These are phyloP conservation scores for Turnix velox DNA, from an alignment of 2,113 vertebrate genomes.

Conservation along the genomic window DNA sequence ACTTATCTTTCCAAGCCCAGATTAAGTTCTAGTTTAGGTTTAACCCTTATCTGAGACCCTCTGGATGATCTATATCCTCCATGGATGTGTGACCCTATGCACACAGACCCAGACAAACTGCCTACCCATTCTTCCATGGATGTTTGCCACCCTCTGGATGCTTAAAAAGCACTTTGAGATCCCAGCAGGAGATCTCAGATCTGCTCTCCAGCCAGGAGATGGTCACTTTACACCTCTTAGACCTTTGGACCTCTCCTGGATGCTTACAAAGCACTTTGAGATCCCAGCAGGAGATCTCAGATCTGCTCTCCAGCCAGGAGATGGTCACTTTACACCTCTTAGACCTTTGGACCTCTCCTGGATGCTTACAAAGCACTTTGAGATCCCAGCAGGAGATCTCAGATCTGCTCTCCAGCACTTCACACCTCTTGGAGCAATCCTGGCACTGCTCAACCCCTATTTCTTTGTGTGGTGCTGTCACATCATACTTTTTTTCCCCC, in stretches of 20 bases:
- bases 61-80: not conserved
- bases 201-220: not conserved
- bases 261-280: not conserved
- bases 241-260: too few species aligned
- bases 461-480: too few species aligned
- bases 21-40: not conserved
- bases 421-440: not conserved
- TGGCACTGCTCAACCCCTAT: not conserved
- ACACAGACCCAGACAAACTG: not conserved
- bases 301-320: not conserved
- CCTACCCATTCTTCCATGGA: accelerated
- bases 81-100: accelerated
- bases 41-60: not conserved
- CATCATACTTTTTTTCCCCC: too few species aligned
- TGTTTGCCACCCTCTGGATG: not conserved
- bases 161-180: not conserved
- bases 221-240: not conserved
- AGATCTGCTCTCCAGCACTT: not conserved
- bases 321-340: not conserved
- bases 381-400: not conserved
- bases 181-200: not conserved
- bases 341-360: too few species aligned
- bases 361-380: not conserved
- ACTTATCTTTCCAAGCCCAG: not conserved
- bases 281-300: not conserved